Percentiles rank a stretch among this genome's conserved stretches.
phyloP scores from a whole-genome alignment of 2,888 invertebrate genomes.

The Spilarctia lutea region DNA sequence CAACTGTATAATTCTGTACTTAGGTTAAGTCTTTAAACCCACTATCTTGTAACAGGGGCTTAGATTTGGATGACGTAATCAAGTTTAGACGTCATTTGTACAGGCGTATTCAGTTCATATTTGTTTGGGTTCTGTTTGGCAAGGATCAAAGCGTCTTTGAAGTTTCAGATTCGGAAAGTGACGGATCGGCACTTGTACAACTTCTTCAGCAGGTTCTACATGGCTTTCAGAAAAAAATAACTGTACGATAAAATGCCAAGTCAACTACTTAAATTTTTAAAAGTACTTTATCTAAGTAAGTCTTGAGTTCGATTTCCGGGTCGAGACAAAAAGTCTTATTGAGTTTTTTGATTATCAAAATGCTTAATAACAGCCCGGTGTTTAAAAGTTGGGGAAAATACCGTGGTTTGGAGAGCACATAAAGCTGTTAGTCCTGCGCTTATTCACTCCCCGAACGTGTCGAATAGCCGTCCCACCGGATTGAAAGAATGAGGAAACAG shows the following conservation, averaged over 20 bases:
- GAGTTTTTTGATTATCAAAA: no score
- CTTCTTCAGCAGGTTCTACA: not conserved
- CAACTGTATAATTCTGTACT: not conserved
- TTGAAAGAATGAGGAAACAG: no score
- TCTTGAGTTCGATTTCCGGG: no score
- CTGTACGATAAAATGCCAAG: not conserved
- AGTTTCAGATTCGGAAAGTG: not conserved
- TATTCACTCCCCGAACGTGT: no score
- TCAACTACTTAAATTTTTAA: not conserved
- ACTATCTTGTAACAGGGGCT: not conserved
- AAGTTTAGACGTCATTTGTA: conserved; percentile 12
- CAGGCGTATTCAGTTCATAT: conserved; percentile 6
- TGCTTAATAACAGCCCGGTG: no score
- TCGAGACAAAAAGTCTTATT: no score
- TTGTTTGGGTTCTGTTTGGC: conserved; percentile 19
- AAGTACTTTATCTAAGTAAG: not conserved
- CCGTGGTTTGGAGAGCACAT: no score
- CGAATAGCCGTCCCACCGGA: no score
- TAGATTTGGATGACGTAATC: conserved; percentile 8
- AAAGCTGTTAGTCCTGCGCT: no score
- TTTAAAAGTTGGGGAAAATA: no score
- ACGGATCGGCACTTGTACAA: not conserved
- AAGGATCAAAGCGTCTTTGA: conserved; percentile 18
- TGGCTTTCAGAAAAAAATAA: not conserved
- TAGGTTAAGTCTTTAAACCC: not conserved